Base-by-base conservation (phyloP, 2,888 invertebrate species). In the Epistrophe eligans region DNA sequence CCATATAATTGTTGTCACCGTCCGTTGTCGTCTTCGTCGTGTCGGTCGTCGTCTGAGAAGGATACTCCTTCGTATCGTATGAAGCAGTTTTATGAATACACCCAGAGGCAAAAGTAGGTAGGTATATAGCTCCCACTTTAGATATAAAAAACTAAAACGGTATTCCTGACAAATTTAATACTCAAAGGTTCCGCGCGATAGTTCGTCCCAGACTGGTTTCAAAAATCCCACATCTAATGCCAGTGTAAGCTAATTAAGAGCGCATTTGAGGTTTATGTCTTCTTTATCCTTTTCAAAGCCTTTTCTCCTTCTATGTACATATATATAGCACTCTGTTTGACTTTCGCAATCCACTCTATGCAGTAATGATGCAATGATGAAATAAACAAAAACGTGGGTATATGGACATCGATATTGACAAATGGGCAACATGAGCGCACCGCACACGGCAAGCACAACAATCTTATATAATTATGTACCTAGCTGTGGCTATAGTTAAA, bases 301-400 rank as follows among this genome's bases (percentile, higher is more conserved):
- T 24, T 1, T n/a, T 4, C 45, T 19, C 17, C 45, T 40, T 50
- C 38, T 50, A 13, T 13, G 17, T 17, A 9, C 15, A 43, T 50
- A 13, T 13, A 48, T 17, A 9, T 43, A 43, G 13, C 4, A 32
- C 55, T 55, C 28, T 28, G 10, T 10, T 10, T 6, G 35, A 35
- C 35, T 35, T 9, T 35, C 35, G 9, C 28, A 13, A 24, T 3
- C 55, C 19, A 15, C 28, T 28, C 32, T 17, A 4, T 15, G 0
- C 38, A 5, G 62, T 45, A 38, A 76, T 62, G 70, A 67, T 50
- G 11, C 24, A 77, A 76, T 79, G 64, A 79, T 79, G 45, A 50
- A 77, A 72, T 72, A 77, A 77, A 58, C 77, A 73, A 73, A 24
- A 55, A 70, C 85, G 83, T 87, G 83, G 87, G 87, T 76, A 79